Evolutionary conservation across 2,888 invertebrate species (phyloP), one percentile per base, ranked within the genome.

Genomic region (Hirtodrosophila alboralis): DNA sequence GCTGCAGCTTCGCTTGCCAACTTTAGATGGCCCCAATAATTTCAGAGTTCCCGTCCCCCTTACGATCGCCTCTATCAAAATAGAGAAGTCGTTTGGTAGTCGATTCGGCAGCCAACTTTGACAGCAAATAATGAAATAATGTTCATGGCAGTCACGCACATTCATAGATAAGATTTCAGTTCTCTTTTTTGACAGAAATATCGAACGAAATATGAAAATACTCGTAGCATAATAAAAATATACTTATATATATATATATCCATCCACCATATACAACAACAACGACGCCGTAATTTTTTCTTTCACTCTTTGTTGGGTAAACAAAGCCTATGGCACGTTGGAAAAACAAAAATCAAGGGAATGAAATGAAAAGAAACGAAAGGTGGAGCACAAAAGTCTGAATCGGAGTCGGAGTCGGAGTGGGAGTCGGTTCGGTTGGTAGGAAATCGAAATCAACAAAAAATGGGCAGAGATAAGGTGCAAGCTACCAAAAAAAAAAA

Each of bases 81-180:
- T 53, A 36, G 23, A 34, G 61, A 40, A 59, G 84, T 56, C 48
- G 70, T 52, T 58, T 67, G 68, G 71, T 83, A 67, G 80, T 75
- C 60, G 53, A 66, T 57, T 44, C 65, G 71, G 66, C 66, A 81
- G 86, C 74, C 84, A 41, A 66, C 61, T 68, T 63, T 83, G 84
- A 86, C 80, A 85, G 72, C 80, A 85, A 86, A 81, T 86, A 81
- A 81, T 86, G 81, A 81, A 86, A 86, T 81, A 84, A 86, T 86
- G 85, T 80, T 69, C 66, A 53, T 63, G 75, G 70, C 71, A 59
- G 64, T 63, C 41, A 51, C 53, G 58, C 53, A 75, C 43, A 45
- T n/a, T n/a, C n/a, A n/a, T 49, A 80, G 80, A 80, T 80, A 80
- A 80, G 80, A 84, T 86, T 86, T 63, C 65, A 64, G 65, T 67